These are phyloP conservation scores for Bombus haemorrhoidalis DNA, from an alignment of 1,140 invertebrate genomes.

Conservation along the genomic window DNA sequence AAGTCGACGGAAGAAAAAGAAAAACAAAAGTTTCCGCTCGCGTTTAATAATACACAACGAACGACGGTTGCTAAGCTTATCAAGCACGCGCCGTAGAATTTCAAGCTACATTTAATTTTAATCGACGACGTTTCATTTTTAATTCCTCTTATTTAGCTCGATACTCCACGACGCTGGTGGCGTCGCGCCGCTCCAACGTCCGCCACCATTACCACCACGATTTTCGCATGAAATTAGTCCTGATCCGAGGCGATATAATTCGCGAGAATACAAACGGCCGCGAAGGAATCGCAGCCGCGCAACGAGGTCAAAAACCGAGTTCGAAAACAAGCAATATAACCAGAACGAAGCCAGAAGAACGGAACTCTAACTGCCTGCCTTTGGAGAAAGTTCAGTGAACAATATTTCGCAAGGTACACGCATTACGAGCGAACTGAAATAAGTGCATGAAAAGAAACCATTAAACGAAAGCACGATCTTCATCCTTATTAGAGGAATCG, in stretches of 20 bases:
- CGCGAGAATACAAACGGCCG: background rate
- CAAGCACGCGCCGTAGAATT: background rate
- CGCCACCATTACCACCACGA: background rate
- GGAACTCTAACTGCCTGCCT: constrained; percentile 14
- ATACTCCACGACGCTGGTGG: background rate
- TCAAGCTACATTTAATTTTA: constrained; percentile 32
- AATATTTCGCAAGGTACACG: constrained; percentile 12
- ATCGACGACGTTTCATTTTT: background rate
- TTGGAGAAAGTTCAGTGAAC: constrained; percentile 38
- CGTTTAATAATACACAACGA: constrained; percentile 4
- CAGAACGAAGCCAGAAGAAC: constrained; percentile 30
- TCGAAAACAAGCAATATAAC: constrained; percentile 38
- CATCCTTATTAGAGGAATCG: background rate
- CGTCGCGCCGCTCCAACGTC: background rate
- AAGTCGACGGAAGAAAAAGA: background rate
- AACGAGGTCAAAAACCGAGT: constrained; percentile 35
- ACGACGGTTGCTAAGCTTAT: background rate
- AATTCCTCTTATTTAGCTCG: background rate
- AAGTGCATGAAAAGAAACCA: background rate
- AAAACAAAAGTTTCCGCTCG: constrained; percentile 8
- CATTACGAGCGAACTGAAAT: background rate
- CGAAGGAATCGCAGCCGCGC: constrained; percentile 1
- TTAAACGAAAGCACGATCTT: background rate
- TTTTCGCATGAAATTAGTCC: background rate
- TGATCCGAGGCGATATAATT: background rate